Evolutionary conservation across 2,797 vertebrate species (phyloP).

Genomic region (Buphagus erythrorhynchus): DNA sequence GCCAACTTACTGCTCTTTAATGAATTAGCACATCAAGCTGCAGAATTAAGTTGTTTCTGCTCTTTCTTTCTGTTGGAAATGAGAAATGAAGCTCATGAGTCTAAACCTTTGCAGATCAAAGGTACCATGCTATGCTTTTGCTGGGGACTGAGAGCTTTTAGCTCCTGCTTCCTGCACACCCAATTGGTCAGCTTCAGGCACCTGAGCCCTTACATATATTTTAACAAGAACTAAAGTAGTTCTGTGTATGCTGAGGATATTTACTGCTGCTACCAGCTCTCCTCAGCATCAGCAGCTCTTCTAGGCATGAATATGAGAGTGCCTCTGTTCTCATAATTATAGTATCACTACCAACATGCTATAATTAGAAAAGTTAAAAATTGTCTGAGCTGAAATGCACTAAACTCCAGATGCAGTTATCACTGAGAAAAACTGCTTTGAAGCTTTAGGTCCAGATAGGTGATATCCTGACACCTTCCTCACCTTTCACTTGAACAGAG

Average conservation of each 20-base stretch:
- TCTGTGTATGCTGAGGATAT: neutral
- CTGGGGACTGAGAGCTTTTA: neutral
- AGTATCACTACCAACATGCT: neutral
- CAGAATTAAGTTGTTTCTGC: neutral
- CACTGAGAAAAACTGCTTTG: neutral
- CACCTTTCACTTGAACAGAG: neutral
- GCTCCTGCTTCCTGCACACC: neutral
- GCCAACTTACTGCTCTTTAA: neutral
- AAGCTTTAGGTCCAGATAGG: neutral
- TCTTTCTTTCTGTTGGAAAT: neutral
- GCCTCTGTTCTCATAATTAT: conserved; percentile 6
- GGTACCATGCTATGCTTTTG: neutral
- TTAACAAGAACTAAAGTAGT: neutral
- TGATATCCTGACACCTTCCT: neutral
- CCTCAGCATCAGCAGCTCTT: neutral
- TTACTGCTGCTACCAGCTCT: neutral
- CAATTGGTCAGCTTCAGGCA: neutral
- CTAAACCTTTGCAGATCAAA: neutral
- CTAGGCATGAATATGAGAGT: neutral
- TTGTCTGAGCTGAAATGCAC: neutral
- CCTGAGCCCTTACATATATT: neutral
- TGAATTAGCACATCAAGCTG: neutral
- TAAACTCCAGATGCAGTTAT: neutral
- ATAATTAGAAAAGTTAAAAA: conserved; percentile 46
- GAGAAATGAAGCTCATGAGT: neutral